Evolutionary conservation across 2,888 invertebrate genomes (phyloP).

Genomic region (Drosophila mimetica): DNA sequence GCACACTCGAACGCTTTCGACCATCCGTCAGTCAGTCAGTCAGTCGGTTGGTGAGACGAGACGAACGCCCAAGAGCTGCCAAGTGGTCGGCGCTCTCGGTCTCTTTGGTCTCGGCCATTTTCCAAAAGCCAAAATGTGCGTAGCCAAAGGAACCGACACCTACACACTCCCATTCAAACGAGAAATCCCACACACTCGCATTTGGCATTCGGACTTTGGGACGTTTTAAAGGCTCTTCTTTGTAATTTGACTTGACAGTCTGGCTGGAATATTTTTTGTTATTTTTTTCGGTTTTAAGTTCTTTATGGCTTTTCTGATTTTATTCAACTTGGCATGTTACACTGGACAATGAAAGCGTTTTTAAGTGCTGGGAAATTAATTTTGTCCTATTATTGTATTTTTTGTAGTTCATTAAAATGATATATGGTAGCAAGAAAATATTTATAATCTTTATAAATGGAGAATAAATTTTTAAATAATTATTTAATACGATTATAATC

Average conservation of each 20-base stretch:
- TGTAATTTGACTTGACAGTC: conserved; percentile 39
- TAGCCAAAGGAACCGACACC: conserved; percentile 18
- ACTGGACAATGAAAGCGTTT: not conserved
- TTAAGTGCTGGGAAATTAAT: not conserved
- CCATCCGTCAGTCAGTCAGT: conserved; percentile 23
- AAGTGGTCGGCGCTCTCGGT: conserved; percentile 39
- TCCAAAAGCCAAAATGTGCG: conserved; percentile 43
- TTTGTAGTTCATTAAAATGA: too few relatives aligned
- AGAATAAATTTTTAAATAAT: too few relatives aligned
- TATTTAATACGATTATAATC: too few relatives aligned
- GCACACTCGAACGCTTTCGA: conserved; percentile 3
- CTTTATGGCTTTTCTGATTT: conserved; percentile 2
- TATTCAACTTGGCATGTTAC: conserved; percentile 1
- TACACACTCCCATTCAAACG: conserved; percentile 6
- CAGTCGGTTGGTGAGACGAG: conserved; percentile 25
- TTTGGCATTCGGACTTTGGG: conserved; percentile 40
- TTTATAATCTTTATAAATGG: too few relatives aligned
- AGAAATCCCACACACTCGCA: conserved; percentile 9
- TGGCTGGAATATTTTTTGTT: conserved; percentile 11
- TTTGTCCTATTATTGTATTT: too few relatives aligned
- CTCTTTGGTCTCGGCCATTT: conserved; percentile 41
- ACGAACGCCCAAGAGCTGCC: conserved; percentile 44
- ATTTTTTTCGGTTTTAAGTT: conserved; percentile 1
- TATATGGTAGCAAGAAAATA: too few relatives aligned
- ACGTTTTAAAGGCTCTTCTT: conserved; percentile 46